Evolutionary conservation across 2,888 invertebrate species (phyloP), one percentile per base, ranked within the genome.

Genomic region (Leptogaster cylindrica): DNA sequence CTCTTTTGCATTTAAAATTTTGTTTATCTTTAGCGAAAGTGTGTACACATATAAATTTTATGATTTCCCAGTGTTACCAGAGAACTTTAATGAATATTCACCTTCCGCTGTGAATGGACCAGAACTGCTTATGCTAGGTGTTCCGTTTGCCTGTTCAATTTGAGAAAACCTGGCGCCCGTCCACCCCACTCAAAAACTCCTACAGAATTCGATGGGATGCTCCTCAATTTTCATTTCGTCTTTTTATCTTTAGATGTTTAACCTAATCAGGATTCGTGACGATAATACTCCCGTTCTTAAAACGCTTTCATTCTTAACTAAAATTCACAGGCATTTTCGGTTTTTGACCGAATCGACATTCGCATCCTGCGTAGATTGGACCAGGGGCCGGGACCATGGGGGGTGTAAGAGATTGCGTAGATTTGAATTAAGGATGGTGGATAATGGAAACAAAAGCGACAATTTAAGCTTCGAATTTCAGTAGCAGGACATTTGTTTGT

Each of bases 1-100:
- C 61, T 67, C 46, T 67, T 67, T 61, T 67, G 67, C 67, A 67
- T 67, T 67, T 67, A 67, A 67, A 67, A 67, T 67, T 67, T 67
- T 67, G 67, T 67, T 67, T 67, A 67, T 67, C 50, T 67, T 61
- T 50, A 58, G 28, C 48, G 36, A 55, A 66, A 66, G 66, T 66
- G 66, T 44, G 66, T 66, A 66, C 55, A 66, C 52, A 66, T 66
- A 66, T 66, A 66, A 66, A 66, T 66, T 66, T 66, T 66, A 66
- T 66, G 66, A 66, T 66, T 66, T 66, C 52, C 55, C 66, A 55
- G 66, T 66, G 66, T 55, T 66, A 28, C 55, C 55, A 66, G 66
- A 44, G 50, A 52, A 55, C 61, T 66, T 52, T 66, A 55, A 66
- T 66, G 66, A 66, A 66, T 66, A 66, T 66, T 66, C 55, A 66